Conservation (phyloP, 1,140 invertebrate genomes). For the Oryctes rhinoceros region DNA sequence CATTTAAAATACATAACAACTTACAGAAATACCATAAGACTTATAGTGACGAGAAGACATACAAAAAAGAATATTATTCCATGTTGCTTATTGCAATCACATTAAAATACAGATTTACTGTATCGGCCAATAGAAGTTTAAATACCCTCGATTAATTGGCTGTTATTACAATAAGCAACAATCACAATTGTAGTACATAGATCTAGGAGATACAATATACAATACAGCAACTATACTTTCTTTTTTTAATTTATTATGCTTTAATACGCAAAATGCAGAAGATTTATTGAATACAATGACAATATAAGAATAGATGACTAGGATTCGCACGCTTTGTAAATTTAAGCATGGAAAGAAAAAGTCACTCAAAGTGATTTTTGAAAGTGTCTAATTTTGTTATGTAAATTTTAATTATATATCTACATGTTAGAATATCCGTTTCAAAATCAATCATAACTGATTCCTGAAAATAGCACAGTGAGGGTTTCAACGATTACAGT, state of each 20-base stretch:
- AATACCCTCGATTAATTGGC: background rate
- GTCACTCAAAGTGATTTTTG: too few species aligned
- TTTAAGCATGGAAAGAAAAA: background rate
- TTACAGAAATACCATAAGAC: slow-evolving; percentile 30
- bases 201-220: background rate
- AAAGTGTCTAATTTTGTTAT: background rate
- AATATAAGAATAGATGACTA: background rate
- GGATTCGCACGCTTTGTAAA: background rate
- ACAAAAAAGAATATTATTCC: background rate
- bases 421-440: background rate
- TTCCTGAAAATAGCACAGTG: too few species aligned
- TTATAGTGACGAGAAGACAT: background rate
- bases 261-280: slow-evolving; percentile 24
- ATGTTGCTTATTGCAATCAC: slow-evolving; percentile 14
- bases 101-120: background rate
- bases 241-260: background rate
- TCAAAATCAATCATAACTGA: background rate
- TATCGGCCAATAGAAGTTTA: background rate
- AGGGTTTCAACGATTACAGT: too few species aligned
- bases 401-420: background rate
- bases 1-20: slow-evolving; percentile 35
- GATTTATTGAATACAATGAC: slow-evolving; percentile 23
- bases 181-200: slow-evolving; percentile 28
- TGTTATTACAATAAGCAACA: slow-evolving; percentile 1
- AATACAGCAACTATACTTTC: slow-evolving; percentile 6